Evolutionary conservation across 2,797 vertebrate genomes (phyloP).

Genomic region (Astyanax mexicanus): DNA sequence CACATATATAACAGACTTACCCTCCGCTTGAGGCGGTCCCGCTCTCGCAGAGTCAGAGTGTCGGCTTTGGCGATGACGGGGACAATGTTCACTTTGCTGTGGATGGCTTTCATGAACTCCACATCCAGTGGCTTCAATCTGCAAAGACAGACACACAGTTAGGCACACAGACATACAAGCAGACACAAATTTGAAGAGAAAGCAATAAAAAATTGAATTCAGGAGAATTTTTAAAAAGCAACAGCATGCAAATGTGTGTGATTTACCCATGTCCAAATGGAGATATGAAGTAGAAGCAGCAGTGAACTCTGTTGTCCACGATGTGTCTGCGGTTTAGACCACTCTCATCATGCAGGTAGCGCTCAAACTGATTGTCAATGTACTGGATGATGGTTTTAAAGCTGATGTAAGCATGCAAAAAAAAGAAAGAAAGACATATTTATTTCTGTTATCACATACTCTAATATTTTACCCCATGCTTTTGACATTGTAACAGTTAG

Average conservation of each 20-base stretch:
- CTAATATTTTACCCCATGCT: too few species aligned
- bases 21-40: conserved; percentile 95
- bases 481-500: too few species aligned
- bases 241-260: not conserved
- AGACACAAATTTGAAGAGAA: not conserved
- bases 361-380: conserved; percentile 97
- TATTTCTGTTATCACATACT: too few species aligned
- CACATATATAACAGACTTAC: conserved; percentile 63
- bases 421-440: too few species aligned
- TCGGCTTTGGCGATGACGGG: conserved; percentile 98
- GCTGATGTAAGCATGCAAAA: too few species aligned
- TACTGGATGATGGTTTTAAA: conserved; percentile 98
- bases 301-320: conserved; percentile 95
- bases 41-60: conserved; percentile 92
- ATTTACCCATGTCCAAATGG: conserved; percentile 96
- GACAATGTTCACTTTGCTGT: conserved; percentile 98
- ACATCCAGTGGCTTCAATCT: conserved; percentile 97
- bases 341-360: conserved; percentile 98
- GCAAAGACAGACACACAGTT: not conserved
- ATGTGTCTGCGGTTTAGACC: conserved; percentile 96
- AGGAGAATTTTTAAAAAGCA: not conserved
- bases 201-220: not conserved
- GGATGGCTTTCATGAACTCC: conserved; percentile 98
- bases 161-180: not conserved
- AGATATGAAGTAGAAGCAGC: conserved; percentile 99